phyloP scores from a whole-genome alignment of 2,888 invertebrate genomes.

The Ephialtes manifestator region DNA sequence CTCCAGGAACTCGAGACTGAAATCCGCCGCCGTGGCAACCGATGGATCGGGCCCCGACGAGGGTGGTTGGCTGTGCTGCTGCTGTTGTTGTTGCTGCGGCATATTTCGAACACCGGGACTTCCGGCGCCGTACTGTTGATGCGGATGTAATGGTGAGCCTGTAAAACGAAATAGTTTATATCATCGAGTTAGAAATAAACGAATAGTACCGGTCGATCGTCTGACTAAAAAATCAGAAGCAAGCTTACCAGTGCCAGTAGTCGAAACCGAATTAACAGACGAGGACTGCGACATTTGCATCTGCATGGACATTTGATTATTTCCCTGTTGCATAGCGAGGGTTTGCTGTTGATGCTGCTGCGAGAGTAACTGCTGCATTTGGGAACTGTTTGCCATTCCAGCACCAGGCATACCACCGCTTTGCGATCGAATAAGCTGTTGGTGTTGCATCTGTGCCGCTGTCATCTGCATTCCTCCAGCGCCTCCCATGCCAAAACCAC shows the following conservation, averaged over 20 bases:
- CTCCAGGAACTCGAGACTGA: constrained; percentile 95
- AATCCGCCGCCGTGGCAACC: constrained; percentile 87
- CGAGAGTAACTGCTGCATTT: constrained; percentile 87
- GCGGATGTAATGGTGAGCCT: constrained; percentile 85
- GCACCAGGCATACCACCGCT: constrained; percentile 84
- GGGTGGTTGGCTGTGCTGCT: constrained; percentile 79
- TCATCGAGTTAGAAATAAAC: not conserved
- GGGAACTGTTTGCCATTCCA: constrained; percentile 82
- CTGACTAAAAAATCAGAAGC: not conserved
- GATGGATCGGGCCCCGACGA: constrained; percentile 79
- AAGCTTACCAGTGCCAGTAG: constrained; percentile 84
- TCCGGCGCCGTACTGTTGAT: constrained; percentile 84
- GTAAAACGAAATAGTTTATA: not conserved
- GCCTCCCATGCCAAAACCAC: constrained; percentile 84
- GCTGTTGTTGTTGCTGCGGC: constrained; percentile 80
- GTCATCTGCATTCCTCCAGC: constrained; percentile 86
- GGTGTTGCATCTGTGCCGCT: constrained; percentile 86
- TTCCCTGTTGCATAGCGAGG: constrained; percentile 86
- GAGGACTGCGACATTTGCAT: constrained; percentile 86
- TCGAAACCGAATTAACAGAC: constrained; percentile 83
- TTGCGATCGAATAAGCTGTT: constrained; percentile 86
- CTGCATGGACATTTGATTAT: constrained; percentile 88
- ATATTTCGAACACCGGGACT: constrained; percentile 83
- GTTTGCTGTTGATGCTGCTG: constrained; percentile 87
- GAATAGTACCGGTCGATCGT: not conserved